phyloP scores from a whole-genome alignment of 53 echinoderm and acorn worm genomes.

The Glandiceps talaboti region DNA sequence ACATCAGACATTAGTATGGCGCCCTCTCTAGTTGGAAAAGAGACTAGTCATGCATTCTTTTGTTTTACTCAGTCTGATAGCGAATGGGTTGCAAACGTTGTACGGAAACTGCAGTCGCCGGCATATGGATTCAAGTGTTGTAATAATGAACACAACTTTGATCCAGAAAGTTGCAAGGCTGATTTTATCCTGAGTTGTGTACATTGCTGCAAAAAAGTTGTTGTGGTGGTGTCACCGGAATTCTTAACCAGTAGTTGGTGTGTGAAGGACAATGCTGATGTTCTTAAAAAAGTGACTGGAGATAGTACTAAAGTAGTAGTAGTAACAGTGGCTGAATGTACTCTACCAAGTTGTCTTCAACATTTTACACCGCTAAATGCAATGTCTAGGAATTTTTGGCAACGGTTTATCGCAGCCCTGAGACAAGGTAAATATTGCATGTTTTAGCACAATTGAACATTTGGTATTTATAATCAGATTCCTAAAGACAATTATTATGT shows the following conservation, averaged over 20 bases:
- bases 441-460: too few species aligned
- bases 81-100: slow-evolving; percentile 69
- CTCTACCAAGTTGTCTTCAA: slow-evolving; percentile 74
- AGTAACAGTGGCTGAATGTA: slow-evolving; percentile 55
- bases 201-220: slow-evolving; percentile 67
- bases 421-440: slow-evolving; percentile 86
- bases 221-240: slow-evolving; percentile 73
- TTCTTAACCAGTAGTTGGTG: slow-evolving; percentile 86
- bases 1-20: slow-evolving; percentile 41
- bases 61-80: slow-evolving; percentile 77
- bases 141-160: slow-evolving; percentile 64
- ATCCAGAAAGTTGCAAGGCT: slow-evolving; percentile 55
- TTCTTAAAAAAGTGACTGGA: slow-evolving; percentile 46
- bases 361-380: slow-evolving; percentile 64
- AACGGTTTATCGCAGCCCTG: slow-evolving; percentile 72
- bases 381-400: slow-evolving; percentile 86
- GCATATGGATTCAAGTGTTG: slow-evolving; percentile 71
- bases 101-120: slow-evolving; percentile 63
- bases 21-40: slow-evolving; percentile 66
- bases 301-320: slow-evolving; percentile 68
- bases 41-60: slow-evolving; percentile 93
- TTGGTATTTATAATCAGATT: too few species aligned
- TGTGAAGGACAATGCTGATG: slow-evolving; percentile 68
- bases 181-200: slow-evolving; percentile 79
- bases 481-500: too few species aligned